Conservation (phyloP, 2,797 vertebrate genomes). For the Allobates femoralis region DNA sequence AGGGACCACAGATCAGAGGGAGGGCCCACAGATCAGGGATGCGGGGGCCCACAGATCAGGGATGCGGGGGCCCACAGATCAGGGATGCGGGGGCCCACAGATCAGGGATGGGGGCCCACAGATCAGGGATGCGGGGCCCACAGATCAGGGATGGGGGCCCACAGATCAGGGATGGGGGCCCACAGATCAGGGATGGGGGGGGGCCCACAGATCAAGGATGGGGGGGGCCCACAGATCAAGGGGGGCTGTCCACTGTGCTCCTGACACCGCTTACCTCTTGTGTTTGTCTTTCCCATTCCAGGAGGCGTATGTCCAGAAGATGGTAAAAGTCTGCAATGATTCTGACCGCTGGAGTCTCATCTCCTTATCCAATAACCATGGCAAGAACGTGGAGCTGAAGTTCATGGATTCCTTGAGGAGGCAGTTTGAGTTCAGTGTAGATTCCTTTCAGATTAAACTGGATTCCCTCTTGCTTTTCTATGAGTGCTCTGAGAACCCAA, state of each 20-base stretch:
- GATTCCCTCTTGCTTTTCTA: conserved; percentile 98
- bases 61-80: conserved; percentile 6
- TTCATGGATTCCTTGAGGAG: conserved; percentile 97
- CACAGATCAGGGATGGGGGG: no score
- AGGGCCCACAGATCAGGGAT: not conserved
- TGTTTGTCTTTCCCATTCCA: conserved; percentile 76
- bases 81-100: no score
- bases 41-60: no score
- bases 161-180: not conserved
- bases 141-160: not conserved
- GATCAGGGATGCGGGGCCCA: no score
- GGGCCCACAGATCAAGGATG: no score
- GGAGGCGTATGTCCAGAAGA: conserved; percentile 99
- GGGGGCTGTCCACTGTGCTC: not conserved
- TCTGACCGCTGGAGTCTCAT: conserved; percentile 99
- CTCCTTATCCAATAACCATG: conserved; percentile 97
- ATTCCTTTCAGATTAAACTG: conserved; percentile 98
- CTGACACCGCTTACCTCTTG: conserved; percentile 54
- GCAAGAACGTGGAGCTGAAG: conserved; percentile 99
- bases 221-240: not conserved
- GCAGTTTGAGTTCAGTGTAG: conserved; percentile 99
- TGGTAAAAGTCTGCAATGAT: conserved; percentile 99
- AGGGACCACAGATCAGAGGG: not conserved
- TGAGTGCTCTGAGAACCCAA: conserved; percentile 96
- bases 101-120: not conserved